A percentile compares a stretch with the other conserved stretches of the same genome.
Conservation (phyloP, 1,140 invertebrate genomes). For the Nilaparvata lugens region DNA sequence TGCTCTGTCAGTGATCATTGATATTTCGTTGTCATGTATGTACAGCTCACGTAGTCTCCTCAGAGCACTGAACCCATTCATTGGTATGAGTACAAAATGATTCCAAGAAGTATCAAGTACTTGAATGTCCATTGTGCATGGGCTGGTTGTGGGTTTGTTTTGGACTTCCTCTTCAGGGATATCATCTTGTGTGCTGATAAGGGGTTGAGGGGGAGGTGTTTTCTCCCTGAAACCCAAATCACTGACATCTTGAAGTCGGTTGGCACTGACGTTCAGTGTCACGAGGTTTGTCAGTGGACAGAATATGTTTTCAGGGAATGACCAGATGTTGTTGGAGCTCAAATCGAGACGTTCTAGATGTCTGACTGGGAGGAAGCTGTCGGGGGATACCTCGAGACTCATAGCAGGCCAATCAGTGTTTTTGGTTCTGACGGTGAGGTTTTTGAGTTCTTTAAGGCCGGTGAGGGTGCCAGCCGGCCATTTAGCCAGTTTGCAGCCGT, state of each 20-base stretch:
- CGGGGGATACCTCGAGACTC: slow-evolving; percentile 63
- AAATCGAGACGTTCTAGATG: slow-evolving; percentile 75
- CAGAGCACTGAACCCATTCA: slow-evolving; percentile 66
- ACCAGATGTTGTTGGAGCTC: slow-evolving; percentile 80
- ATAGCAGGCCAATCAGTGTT: slow-evolving; percentile 68
- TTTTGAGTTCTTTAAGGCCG: slow-evolving; percentile 63
- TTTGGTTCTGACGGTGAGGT: slow-evolving; percentile 69
- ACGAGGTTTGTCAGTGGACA: slow-evolving; percentile 70
- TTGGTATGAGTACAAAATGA: slow-evolving; percentile 69
- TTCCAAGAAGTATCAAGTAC: slow-evolving; percentile 75
- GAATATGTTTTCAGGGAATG: slow-evolving; percentile 73
- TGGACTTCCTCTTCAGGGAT: slow-evolving; percentile 23
- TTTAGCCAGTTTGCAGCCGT: slow-evolving; percentile 73
- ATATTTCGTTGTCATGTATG: slow-evolving; percentile 75
- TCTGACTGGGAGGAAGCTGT: slow-evolving; percentile 57
- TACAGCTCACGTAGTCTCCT: slow-evolving; percentile 64
- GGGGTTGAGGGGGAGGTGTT: slow-evolving; percentile 34
- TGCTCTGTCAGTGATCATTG: slow-evolving; percentile 72
- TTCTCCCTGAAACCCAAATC: slow-evolving; percentile 63
- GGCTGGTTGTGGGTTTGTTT: slow-evolving; percentile 32
- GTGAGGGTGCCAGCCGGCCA: slow-evolving; percentile 63
- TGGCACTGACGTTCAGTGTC: slow-evolving; percentile 69
- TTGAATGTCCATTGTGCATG: slow-evolving; percentile 70
- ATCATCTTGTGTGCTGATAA: slow-evolving; percentile 29
- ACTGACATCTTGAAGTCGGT: slow-evolving; percentile 71